These are phyloP conservation scores for Rachycentron canadum DNA, from an alignment of 2,797 vertebrate species.

Conservation along the genomic window DNA sequence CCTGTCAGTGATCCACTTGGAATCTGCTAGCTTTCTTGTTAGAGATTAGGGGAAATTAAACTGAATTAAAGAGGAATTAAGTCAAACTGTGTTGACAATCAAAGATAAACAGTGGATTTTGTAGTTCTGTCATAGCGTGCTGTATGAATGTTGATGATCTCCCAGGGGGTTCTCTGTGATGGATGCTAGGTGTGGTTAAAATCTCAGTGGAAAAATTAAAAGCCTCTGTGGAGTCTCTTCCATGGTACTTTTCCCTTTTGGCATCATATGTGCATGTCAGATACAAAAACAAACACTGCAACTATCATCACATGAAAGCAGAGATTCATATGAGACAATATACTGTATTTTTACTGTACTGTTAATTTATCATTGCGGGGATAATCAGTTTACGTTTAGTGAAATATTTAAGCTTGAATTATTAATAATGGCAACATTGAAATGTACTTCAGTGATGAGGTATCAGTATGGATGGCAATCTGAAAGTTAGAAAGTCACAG, in stretches of 20 bases:
- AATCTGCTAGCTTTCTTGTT: conserved; percentile 11
- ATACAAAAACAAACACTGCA: conserved; percentile 68
- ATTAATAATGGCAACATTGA: background rate
- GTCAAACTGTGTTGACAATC: conserved; percentile 46
- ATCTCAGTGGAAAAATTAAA: conserved; percentile 53
- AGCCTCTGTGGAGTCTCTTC: conserved; percentile 60
- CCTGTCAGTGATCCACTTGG: conserved; percentile 8
- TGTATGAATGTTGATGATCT: conserved; percentile 63
- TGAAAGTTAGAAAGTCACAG: conserved; percentile 26
- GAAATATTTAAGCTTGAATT: too few species aligned
- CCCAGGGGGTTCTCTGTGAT: conserved; percentile 56
- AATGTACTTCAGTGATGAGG: background rate
- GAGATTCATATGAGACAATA: background rate
- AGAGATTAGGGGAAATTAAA: conserved; percentile 35
- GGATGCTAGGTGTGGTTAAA: conserved; percentile 66
- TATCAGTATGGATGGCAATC: background rate
- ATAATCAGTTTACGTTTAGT: background rate
- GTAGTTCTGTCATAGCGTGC: conserved; percentile 20
- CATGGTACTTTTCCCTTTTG: conserved; percentile 68
- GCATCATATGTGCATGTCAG: conserved; percentile 27
- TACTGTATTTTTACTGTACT: background rate
- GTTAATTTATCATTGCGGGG: too few species aligned
- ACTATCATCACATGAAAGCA: conserved; percentile 4
- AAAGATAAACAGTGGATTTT: conserved; percentile 49
- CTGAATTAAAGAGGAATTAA: conserved; percentile 42